phyloP scores from a whole-genome alignment of 2,888 invertebrate species.

The Oscheius sp. region DNA sequence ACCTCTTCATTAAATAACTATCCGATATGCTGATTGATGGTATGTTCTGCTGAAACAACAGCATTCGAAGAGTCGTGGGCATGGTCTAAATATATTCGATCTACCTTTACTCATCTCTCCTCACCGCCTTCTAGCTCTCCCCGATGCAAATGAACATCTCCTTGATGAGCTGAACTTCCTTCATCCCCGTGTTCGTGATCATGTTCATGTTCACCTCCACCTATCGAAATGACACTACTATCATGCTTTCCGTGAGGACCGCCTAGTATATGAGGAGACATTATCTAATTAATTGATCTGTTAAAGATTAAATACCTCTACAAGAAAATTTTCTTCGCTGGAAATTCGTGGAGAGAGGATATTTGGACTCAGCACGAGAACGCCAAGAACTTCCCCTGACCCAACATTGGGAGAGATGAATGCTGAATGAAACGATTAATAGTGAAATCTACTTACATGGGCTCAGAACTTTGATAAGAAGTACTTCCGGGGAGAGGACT shows the following conservation, averaged over 20 bases:
- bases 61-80: no score
- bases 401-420: conserved; percentile 52
- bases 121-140: conserved; percentile 16
- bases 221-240: conserved; percentile 19
- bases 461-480: conserved; percentile 61
- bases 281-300: conserved; percentile 19
- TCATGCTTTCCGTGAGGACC: conserved; percentile 51
- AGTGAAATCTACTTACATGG: conserved; percentile 44
- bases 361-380: conserved; percentile 61
- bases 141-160: conserved; percentile 13
- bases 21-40: no score
- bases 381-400: conserved; percentile 56
- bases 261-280: conserved; percentile 59
- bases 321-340: conserved; percentile 55
- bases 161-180: conserved; percentile 1
- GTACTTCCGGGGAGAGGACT: conserved; percentile 62
- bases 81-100: background rate
- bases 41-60: no score
- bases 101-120: background rate
- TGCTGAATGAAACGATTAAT: background rate
- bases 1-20: no score
- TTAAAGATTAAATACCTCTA: conserved; percentile 35
- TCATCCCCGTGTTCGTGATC: conserved; percentile 20
- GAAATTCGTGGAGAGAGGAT: conserved; percentile 59
- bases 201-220: conserved; percentile 18